A percentile compares a stretch with the other conserved stretches of the same genome.
These are phyloP conservation scores for Meloe dianella DNA, from an alignment of 2,888 invertebrate genomes.

Conservation along the genomic window DNA sequence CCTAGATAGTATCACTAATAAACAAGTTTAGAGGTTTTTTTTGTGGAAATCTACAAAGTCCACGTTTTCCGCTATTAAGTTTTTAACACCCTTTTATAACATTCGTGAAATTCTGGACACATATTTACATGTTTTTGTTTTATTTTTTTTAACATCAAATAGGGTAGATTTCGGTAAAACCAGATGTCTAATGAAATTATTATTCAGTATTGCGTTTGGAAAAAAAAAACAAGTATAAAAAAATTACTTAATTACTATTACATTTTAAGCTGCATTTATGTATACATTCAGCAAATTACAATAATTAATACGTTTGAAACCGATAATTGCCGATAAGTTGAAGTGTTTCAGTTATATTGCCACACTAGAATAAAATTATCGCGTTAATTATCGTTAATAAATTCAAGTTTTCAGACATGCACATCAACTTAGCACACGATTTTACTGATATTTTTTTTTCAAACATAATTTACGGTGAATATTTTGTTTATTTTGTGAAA, in stretches of 20 bases:
- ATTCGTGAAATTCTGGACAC: neutral
- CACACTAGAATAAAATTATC: slow-evolving; percentile 11
- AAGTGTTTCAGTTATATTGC: slow-evolving; percentile 3
- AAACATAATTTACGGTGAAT: neutral
- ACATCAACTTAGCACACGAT: slow-evolving; percentile 8
- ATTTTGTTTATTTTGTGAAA: neutral
- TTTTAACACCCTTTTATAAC: neutral
- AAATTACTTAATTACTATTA: neutral
- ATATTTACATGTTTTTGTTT: neutral
- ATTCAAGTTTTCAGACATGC: slow-evolving; percentile 12
- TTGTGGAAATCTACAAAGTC: too few relatives aligned
- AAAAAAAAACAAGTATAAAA: neutral
- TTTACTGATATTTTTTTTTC: neutral
- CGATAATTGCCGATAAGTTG: slow-evolving; percentile 9
- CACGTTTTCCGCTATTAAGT: too few relatives aligned
- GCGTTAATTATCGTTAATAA: slow-evolving; percentile 11
- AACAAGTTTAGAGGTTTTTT: too few relatives aligned
- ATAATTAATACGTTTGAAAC: slow-evolving; percentile 10
- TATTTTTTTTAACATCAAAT: neutral
- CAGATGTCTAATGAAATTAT: neutral
- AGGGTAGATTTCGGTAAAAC: neutral
- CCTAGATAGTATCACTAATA: too few relatives aligned
- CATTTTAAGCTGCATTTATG: neutral
- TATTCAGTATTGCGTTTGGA: neutral
- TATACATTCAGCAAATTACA: neutral